These are phyloP conservation scores for Ophiodon elongatus DNA, from an alignment of 2,113 vertebrate genomes.

Conservation along the genomic window DNA sequence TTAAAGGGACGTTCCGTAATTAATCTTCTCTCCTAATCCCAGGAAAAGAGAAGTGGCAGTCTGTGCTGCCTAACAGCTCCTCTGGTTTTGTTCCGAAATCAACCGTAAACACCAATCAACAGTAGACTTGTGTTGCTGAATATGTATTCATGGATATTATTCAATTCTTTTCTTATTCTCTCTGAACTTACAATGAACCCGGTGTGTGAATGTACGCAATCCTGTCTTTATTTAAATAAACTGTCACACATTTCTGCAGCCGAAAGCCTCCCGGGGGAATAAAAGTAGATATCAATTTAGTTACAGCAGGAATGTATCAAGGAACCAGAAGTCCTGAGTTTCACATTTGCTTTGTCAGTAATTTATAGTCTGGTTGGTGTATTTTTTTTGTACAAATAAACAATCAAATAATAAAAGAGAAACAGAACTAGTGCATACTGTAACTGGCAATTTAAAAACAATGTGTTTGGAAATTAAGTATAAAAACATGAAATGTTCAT, in stretches of 20 bases:
- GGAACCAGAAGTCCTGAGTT: neutral
- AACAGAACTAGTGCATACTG: neutral
- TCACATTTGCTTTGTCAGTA: neutral
- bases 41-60: constrained; percentile 69
- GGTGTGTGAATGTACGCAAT: neutral
- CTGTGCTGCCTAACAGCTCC: constrained; percentile 23
- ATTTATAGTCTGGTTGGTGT: neutral
- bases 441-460: neutral
- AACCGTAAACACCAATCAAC: neutral
- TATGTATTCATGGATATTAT: neutral
- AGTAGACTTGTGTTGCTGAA: neutral
- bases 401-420: neutral
- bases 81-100: constrained; percentile 9
- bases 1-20: constrained; percentile 71
- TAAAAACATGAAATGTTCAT: neutral
- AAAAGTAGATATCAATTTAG: neutral
- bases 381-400: too few relatives aligned
- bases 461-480: neutral
- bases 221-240: neutral
- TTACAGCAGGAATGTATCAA: neutral
- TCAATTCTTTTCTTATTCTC: neutral
- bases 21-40: constrained; percentile 73
- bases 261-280: neutral
- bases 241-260: neutral
- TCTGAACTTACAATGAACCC: constrained; percentile 18